phyloP scores from a whole-genome alignment of 1,140 invertebrate species.

The Cherax quadricarinatus region DNA sequence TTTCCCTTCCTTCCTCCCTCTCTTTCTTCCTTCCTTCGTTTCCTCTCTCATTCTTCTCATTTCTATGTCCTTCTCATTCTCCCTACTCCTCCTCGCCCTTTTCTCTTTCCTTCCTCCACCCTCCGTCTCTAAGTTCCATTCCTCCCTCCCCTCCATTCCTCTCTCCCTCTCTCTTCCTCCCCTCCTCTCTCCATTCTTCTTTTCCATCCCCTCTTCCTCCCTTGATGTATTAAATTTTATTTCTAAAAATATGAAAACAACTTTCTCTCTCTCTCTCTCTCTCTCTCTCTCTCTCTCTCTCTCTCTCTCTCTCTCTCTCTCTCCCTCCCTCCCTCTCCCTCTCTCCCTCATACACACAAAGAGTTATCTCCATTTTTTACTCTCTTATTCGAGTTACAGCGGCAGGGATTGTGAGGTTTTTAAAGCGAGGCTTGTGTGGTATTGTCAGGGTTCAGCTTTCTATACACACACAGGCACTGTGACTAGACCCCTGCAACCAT shows the following conservation, averaged over 20 bases:
- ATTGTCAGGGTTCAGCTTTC: too few relatives aligned
- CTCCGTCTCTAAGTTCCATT: too few relatives aligned
- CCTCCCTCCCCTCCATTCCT: not conserved
- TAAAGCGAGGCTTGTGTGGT: too few relatives aligned
- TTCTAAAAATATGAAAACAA: not conserved
- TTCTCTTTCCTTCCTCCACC: not conserved
- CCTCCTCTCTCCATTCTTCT: not conserved
- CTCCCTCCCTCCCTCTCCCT: not conserved
- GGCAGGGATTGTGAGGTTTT: too few relatives aligned
- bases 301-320: not conserved
- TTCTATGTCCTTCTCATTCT: not conserved
- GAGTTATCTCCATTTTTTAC: too few relatives aligned
- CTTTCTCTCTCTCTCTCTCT: not conserved
- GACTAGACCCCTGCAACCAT: too few relatives aligned
- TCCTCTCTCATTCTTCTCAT: too few relatives aligned
- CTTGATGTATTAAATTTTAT: not conserved
- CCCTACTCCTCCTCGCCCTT: not conserved
- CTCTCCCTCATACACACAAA: too few relatives aligned
- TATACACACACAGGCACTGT: too few relatives aligned
- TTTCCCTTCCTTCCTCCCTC: too few relatives aligned
- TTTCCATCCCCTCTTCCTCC: not conserved
- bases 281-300: not conserved
- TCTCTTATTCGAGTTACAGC: too few relatives aligned
- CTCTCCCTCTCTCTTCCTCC: not conserved
- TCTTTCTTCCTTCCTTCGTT: too few relatives aligned